Percentiles rank a stretch among this genome's conserved stretches.
Conservation (phyloP, 2,888 invertebrate genomes). For the Lycophotia porphyrea region DNA sequence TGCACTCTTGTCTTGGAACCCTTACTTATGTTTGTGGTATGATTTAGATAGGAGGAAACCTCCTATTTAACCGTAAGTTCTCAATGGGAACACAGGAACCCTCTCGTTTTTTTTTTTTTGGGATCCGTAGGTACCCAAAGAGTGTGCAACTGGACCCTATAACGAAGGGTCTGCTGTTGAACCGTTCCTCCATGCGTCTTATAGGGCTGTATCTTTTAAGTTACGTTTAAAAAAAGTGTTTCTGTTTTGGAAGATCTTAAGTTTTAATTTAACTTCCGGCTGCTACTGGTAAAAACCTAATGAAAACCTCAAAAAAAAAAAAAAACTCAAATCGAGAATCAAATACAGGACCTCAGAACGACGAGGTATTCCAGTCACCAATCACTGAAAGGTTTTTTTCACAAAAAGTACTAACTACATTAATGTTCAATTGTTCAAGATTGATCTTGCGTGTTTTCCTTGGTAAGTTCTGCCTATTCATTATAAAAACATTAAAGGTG, state of each 20-base stretch:
- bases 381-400: neutral
- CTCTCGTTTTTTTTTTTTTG: neutral
- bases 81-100: neutral
- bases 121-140: too few species aligned
- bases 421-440: neutral
- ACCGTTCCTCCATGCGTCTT: neutral
- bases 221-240: neutral
- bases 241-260: neutral
- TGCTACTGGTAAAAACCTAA: neutral
- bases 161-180: neutral
- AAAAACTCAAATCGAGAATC: neutral
- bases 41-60: neutral
- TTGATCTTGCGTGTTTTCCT: constrained; percentile 24
- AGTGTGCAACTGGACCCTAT: neutral
- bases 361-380: neutral
- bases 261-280: neutral
- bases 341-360: neutral
- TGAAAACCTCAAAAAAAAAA: neutral
- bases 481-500: constrained; percentile 35
- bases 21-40: too few species aligned
- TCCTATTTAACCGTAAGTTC: neutral
- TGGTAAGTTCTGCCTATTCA: constrained; percentile 14
- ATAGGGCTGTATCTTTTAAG: neutral
- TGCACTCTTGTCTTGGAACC: neutral
- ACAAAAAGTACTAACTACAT: neutral